Evolutionary conservation across 2,113 vertebrate genomes (phyloP).

Genomic region (Ictalurus furcatus): DNA sequence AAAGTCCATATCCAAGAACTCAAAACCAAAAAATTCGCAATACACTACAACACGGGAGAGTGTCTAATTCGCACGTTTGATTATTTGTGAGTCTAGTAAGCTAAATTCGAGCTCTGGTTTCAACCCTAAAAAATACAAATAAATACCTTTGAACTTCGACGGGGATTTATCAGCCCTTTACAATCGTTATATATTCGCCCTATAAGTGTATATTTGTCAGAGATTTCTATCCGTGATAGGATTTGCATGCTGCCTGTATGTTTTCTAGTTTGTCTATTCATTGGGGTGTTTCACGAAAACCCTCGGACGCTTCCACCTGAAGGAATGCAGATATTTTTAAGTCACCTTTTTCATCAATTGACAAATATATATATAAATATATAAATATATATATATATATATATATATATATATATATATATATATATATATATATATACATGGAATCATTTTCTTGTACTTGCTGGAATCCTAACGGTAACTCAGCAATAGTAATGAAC

Average conservation of each 20-base stretch:
- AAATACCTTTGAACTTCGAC: background rate
- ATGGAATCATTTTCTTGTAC: background rate
- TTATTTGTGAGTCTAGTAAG: constrained; percentile 69
- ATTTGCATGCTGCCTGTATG: constrained; percentile 73
- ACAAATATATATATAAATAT: background rate
- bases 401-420: too few relatives aligned
- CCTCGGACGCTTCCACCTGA: constrained; percentile 6
- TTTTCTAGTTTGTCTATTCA: constrained; percentile 65
- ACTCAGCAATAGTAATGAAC: background rate
- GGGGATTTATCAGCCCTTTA: constrained; percentile 8
- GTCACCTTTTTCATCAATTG: constrained; percentile 47
- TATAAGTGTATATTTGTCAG: constrained; percentile 68
- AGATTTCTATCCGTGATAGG: constrained; percentile 65
- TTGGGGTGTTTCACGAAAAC: constrained; percentile 59
- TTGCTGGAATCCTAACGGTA: background rate
- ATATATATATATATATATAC: too few relatives aligned
- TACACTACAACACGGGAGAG: constrained; percentile 53
- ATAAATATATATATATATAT: too few relatives aligned
- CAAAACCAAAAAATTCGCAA: constrained; percentile 33
- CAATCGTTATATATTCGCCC: constrained; percentile 64
- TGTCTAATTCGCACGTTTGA: constrained; percentile 55
- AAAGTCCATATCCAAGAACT: constrained; percentile 45
- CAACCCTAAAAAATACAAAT: background rate
- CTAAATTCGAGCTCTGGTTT: constrained; percentile 62
- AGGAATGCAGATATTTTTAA: constrained; percentile 43